Evolutionary conservation across 2,888 invertebrate species (phyloP).

Genomic region (Sphaerophoria rueppellii): DNA sequence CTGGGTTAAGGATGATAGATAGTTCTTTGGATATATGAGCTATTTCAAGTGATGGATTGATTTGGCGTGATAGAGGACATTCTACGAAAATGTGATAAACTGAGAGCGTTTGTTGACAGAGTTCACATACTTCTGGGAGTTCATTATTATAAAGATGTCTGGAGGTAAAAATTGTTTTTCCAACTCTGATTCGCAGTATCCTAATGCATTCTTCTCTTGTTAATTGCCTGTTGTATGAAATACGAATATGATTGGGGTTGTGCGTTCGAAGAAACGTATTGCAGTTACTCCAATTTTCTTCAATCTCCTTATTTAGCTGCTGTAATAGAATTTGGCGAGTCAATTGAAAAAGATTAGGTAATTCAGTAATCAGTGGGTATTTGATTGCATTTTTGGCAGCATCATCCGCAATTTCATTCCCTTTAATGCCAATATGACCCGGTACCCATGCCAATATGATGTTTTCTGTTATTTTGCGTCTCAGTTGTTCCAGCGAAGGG

Average conservation of each 20-base stretch:
- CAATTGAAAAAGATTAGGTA: neutral
- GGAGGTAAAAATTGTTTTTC: conserved; percentile 3
- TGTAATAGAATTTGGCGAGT: neutral
- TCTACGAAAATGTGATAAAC: neutral
- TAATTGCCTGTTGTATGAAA: neutral
- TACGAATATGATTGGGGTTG: neutral
- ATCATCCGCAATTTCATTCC: neutral
- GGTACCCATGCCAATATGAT: too few relatives aligned
- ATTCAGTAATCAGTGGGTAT: neutral
- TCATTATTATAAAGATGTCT: neutral
- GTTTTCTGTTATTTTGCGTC: too few relatives aligned
- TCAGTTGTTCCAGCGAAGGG: too few relatives aligned
- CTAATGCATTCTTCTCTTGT: neutral
- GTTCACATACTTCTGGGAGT: neutral
- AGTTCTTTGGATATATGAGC: neutral
- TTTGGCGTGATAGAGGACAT: neutral
- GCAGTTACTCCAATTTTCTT: neutral
- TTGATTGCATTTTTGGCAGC: neutral
- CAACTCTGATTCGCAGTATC: neutral
- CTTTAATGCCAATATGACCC: neutral
- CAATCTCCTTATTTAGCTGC: neutral
- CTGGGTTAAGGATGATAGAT: too few relatives aligned
- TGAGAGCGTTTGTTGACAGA: neutral
- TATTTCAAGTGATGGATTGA: neutral
- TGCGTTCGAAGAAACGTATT: neutral